Base-by-base conservation (phyloP, 2,888 invertebrate genomes). In the Phytoseiulus persimilis region DNA sequence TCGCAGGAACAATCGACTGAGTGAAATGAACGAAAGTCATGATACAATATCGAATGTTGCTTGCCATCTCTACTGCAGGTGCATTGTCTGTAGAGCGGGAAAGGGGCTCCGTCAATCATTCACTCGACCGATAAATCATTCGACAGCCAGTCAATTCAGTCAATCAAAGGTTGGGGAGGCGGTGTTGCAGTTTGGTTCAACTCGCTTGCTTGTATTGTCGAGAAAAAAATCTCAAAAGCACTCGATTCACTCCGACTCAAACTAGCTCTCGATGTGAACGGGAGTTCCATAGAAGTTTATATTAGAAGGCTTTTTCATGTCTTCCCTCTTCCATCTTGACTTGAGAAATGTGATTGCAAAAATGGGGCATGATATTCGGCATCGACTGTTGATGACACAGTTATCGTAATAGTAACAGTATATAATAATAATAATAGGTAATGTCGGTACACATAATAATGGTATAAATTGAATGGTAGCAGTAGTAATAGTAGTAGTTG, bases 401-500 rank as follows among this genome's bases (percentile, higher is more conserved):
- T 87, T 33, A 87, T 33, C 87, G 11, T 87, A 33, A 31, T 87
- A 33, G 45, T 33, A 32, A 87, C n/a, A 32, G n/a, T 87, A 32
- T 32, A 39, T 39, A 39, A 39, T 39, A 39, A 39, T 39, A 33
- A 87, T n/a, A n/a, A 31, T 32, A 2, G 45, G 0, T 14, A 87
- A 32, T 32, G 45, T 32, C 45, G 33, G n/a, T 87, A 18, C n/a
- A 39, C 6, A 87, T 87, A 87, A 87, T 87, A 87, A 87, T 83
- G 31, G 33, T 83, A 83, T 83, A 83, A 32, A 83, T 83, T 18
- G 31, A 83, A 33, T 83, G 18, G 83, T 83, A 83, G 83, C 83
- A 83, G 83, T 28, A 83, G 83, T 83, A 83, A 83, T 83, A 83
- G 83, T 83, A 83, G 31, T 83, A 83, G 83, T 83, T 65, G 65